Evolutionary conservation across 1,140 invertebrate genomes (phyloP).

Genomic region (Amphibalanus amphitrite): DNA sequence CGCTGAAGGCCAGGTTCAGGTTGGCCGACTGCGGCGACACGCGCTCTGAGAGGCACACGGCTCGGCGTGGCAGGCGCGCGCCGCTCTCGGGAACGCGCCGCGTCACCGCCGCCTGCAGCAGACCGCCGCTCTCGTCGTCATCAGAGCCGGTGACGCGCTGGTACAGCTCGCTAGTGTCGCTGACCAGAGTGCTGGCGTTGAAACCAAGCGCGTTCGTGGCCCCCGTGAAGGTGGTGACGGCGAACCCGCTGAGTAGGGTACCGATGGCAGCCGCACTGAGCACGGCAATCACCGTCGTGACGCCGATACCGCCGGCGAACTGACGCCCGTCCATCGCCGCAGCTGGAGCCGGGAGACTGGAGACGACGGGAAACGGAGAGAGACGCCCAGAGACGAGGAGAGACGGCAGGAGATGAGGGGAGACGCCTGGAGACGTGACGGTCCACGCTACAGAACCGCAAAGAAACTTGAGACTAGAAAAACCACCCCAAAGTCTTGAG

Average conservation of each 20-base stretch:
- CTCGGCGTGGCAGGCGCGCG: not conserved
- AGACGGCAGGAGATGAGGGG: too few species aligned
- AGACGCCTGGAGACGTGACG: too few species aligned
- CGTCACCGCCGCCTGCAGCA: too few species aligned
- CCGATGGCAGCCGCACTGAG: not conserved
- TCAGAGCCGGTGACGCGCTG: not conserved
- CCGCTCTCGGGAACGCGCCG: too few species aligned
- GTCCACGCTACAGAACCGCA: too few species aligned
- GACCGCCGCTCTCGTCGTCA: too few species aligned
- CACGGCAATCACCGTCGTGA: slow-evolving; percentile 1
- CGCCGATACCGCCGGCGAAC: not conserved
- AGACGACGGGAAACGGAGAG: too few species aligned
- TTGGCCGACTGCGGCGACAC: not conserved
- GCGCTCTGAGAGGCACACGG: not conserved
- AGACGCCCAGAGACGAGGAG: too few species aligned
- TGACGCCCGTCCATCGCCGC: not conserved
- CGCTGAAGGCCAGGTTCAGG: not conserved
- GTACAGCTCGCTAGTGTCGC: not conserved
- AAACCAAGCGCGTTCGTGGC: not conserved
- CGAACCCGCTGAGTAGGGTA: not conserved
- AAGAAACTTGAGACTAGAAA: too few species aligned
- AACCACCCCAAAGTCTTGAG: too few species aligned
- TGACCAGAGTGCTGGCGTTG: not conserved
- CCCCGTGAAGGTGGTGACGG: not conserved
- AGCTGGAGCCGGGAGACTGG: too few species aligned